Percentiles rank a stretch among this genome's conserved stretches.
Evolutionary conservation across 1,140 invertebrate genomes (phyloP).

Genomic region (Bombus polaris): DNA sequence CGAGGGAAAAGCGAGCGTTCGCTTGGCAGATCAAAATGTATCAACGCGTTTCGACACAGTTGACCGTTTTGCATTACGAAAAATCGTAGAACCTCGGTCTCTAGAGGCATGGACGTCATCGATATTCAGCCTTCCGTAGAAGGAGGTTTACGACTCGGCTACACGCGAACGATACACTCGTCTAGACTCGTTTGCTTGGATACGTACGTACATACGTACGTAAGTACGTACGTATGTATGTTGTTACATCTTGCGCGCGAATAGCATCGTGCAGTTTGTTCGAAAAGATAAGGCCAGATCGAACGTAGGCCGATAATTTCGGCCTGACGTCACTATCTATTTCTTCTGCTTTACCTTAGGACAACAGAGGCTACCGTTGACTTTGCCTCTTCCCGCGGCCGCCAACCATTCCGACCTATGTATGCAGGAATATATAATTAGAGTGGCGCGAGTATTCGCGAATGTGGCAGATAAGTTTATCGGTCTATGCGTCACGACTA

Average conservation of each 20-base stretch:
- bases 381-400: background rate
- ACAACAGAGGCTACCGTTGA: conserved; percentile 11
- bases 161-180: background rate
- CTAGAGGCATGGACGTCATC: conserved; percentile 24
- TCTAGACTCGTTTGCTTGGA: background rate
- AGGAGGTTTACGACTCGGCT: conserved; percentile 30
- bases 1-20: background rate
- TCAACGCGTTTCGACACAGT: background rate
- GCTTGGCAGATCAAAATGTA: background rate
- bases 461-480: conserved; percentile 21
- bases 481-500: background rate
- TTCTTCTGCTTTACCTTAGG: conserved; percentile 27
- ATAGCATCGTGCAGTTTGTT: conserved; percentile 39
- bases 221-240: background rate
- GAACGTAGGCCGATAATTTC: conserved; percentile 59
- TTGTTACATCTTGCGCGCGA: conserved; percentile 46
- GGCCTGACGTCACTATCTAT: conserved; percentile 62
- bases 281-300: conserved; percentile 57
- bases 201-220: too few relatives aligned
- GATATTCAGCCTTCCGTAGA: conserved; percentile 36
- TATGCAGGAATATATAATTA: background rate
- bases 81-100: conserved; percentile 14
- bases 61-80: background rate
- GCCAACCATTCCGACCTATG: too few relatives aligned
- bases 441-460: background rate